Percentiles rank a stretch among this genome's conserved stretches.
These are phyloP conservation scores for Cryptoleucopteryx plumbea DNA, from an alignment of 2,113 vertebrate genomes.

Conservation along the genomic window DNA sequence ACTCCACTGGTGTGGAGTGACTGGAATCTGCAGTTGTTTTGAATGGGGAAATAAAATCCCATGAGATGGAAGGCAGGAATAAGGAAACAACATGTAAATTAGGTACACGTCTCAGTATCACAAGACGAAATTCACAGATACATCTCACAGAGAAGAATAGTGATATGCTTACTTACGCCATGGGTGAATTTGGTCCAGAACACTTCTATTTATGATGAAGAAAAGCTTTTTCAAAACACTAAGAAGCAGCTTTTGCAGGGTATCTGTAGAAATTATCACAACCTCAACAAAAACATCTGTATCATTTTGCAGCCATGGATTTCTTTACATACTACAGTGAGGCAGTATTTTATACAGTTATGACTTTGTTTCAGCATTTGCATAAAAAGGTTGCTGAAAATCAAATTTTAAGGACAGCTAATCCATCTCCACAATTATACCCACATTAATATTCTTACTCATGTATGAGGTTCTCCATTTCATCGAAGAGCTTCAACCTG, in stretches of 20 bases:
- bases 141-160: background rate
- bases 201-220: background rate
- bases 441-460: background rate
- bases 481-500: background rate
- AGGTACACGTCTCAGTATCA: background rate
- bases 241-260: background rate
- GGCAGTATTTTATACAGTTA: background rate
- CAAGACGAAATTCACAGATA: background rate
- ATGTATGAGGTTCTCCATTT: background rate
- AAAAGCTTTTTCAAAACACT: background rate
- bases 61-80: background rate
- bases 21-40: background rate
- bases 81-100: background rate
- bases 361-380: background rate
- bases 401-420: background rate
- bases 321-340: background rate
- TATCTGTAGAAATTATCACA: background rate
- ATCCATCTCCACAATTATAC: background rate
- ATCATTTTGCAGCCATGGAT: background rate
- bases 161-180: background rate
- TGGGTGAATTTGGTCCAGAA: background rate
- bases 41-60: background rate
- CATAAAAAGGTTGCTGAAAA: background rate
- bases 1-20: background rate
- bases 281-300: background rate